Base-by-base conservation (phyloP, 2,888 invertebrate genomes). In the Allacma fusca region DNA sequence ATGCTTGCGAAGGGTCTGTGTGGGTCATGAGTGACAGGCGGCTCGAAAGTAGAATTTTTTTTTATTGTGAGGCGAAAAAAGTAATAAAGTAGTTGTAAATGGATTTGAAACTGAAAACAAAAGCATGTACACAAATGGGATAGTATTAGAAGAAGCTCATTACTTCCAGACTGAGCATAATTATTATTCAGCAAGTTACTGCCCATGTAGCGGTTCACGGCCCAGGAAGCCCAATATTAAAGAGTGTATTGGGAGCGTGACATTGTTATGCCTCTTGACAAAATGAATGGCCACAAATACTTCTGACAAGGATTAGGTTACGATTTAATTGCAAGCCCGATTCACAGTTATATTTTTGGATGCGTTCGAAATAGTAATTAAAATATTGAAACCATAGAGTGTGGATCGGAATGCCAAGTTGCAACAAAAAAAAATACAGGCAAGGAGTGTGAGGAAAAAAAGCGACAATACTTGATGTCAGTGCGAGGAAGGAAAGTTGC, bases 101-200 rank as follows among this genome's bases (percentile, higher is more conserved):
- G 34, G 67, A 67, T 29, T 67, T 67, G 67, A 29, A 29, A 67
- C 19, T 34, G 28, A 29, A 29, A 67, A 67, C 28, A 67, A 67
- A 67, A 34, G 24, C 12, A 24, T 5, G n/a, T 59, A 13, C n/a
- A 26, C 64, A n/a, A n/a, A 28, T 64, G 28, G 19, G 12, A 64
- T 23, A n/a, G 59, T n/a, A 59, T 21, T 9, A 64, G 50, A 19
- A 50, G 50, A 50, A 50, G n/a, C 19, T 16, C n/a, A 50, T 50
- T 50, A 50, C 50, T 50, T 50, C 50, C 50, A 50, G 34, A 34
- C 34, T 34, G 34, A 34, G 50, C 19, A 50, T 50, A 2, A 50
- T 50, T 50, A 50, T 5, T 50, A 50, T 50, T 50, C 50, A 19
- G 2, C 2, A 50, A 50, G 50, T 50, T 12, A 50, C 40, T 40